phyloP scores from a whole-genome alignment of 2,797 vertebrate genomes.

The Sphenodon punctatus region DNA sequence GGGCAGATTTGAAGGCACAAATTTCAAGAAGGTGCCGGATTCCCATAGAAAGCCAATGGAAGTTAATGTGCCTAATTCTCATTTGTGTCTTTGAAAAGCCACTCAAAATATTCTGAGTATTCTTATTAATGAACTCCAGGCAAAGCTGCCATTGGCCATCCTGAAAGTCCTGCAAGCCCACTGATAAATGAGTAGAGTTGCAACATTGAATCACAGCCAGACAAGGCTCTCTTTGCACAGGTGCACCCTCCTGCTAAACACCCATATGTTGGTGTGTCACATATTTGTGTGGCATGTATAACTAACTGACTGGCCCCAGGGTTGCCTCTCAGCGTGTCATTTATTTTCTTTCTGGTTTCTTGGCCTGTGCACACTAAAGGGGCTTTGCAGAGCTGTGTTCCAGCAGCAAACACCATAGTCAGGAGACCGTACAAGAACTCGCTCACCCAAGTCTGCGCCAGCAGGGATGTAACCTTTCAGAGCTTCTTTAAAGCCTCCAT shows the following conservation, averaged over 20 bases:
- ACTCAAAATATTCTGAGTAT: too few species aligned
- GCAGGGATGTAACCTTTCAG: conserved; percentile 3
- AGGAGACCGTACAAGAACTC: not conserved
- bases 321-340: not conserved
- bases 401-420: not conserved
- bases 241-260: not conserved
- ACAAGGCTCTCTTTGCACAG: too few species aligned
- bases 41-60: too few species aligned
- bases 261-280: not conserved
- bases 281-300: not conserved
- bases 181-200: not conserved
- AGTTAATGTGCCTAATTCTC: too few species aligned
- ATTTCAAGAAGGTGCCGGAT: too few species aligned
- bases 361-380: not conserved
- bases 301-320: not conserved
- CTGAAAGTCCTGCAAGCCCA: not conserved
- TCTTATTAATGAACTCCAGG: not conserved
- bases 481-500: not conserved
- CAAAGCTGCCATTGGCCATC: not conserved
- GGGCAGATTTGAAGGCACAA: too few species aligned
- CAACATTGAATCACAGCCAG: too few species aligned
- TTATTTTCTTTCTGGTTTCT: not conserved
- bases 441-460: not conserved
- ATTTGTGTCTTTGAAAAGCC: too few species aligned
- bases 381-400: not conserved